Percentiles rank a stretch among this genome's conserved stretches.
Conservation (phyloP, 2,888 invertebrate genomes). For the Prionchulus punctatus region DNA sequence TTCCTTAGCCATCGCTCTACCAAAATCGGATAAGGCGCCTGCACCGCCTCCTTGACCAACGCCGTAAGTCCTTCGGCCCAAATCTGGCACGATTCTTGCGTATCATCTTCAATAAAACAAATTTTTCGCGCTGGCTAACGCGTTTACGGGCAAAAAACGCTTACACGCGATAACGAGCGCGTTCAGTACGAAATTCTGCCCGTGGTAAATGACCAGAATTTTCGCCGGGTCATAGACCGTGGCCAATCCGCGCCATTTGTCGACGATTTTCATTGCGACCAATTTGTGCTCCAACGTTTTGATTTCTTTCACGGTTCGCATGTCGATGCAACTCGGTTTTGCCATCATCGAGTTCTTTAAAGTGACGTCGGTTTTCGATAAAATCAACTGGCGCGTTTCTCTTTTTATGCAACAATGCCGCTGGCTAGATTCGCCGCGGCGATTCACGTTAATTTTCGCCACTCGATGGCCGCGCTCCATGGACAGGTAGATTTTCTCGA, state of each 20-base stretch:
- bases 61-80: conserved; percentile 12
- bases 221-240: conserved; percentile 19
- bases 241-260: conserved; percentile 22
- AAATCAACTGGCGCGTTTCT: conserved; percentile 14
- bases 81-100: conserved; percentile 6
- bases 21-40: conserved; percentile 18
- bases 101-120: conserved; percentile 11
- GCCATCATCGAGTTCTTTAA: neutral
- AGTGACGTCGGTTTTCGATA: neutral
- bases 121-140: too few relatives aligned
- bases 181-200: conserved; percentile 21
- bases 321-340: conserved; percentile 7
- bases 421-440: conserved; percentile 22
- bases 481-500: neutral
- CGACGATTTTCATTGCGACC: conserved; percentile 19
- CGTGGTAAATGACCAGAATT: conserved; percentile 25
- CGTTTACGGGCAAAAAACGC: too few relatives aligned
- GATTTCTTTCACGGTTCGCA: conserved; percentile 14
- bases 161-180: neutral
- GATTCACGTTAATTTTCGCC: neutral
- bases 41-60: conserved; percentile 12
- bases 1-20: conserved; percentile 26
- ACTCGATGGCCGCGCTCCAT: conserved; percentile 6
- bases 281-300: conserved; percentile 25
- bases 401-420: conserved; percentile 20